Evolutionary conservation across 2,797 vertebrate genomes (phyloP).

Genomic region (Tinamus major): DNA sequence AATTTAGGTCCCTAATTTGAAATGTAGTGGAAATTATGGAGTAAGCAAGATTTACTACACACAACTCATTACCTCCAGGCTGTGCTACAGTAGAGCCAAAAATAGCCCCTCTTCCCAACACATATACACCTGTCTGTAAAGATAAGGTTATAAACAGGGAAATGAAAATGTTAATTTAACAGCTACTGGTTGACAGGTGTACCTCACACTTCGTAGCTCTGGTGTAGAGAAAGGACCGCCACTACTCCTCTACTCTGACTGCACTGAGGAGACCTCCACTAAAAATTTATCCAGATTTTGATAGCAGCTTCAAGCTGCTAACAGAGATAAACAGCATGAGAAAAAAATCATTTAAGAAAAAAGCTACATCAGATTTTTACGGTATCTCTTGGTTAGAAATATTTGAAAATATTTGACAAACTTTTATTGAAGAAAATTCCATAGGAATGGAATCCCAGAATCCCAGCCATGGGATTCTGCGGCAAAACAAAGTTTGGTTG

Average conservation of each 20-base stretch:
- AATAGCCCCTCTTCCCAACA: slow-evolving; percentile 28
- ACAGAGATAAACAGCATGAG: neutral
- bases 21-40: slow-evolving; percentile 47
- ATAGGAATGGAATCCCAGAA: too few relatives aligned
- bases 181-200: neutral
- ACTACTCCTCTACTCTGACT: neutral
- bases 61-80: slow-evolving; percentile 62
- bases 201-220: neutral
- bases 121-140: slow-evolving; percentile 52
- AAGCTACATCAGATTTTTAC: neutral
- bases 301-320: neutral
- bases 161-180: slow-evolving; percentile 41
- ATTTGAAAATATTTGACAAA: neutral
- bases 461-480: neutral
- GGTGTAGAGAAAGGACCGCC: neutral
- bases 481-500: neutral
- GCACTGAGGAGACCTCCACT: neutral
- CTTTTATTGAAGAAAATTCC: neutral
- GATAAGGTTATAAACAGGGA: slow-evolving; percentile 25
- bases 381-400: neutral
- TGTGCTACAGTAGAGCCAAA: slow-evolving; percentile 43
- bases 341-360: neutral
- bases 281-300: neutral
- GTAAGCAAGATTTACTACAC: slow-evolving; percentile 58
- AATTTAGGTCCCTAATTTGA: slow-evolving; percentile 67